These are phyloP conservation scores for Oscheius sp. DNA, from an alignment of 2,888 invertebrate genomes.

Conservation along the genomic window DNA sequence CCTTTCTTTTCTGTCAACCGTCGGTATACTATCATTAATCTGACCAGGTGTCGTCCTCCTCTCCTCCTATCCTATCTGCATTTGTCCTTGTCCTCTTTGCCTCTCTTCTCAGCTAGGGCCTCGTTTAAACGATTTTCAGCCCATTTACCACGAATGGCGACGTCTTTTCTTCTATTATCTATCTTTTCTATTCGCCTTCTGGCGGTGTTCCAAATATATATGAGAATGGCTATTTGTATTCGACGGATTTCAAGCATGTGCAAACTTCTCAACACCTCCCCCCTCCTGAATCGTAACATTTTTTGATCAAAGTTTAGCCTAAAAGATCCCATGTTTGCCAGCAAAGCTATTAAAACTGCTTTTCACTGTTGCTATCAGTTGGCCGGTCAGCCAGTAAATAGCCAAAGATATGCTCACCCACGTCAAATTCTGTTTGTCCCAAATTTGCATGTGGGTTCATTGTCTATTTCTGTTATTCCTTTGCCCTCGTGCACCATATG, in stretches of 20 bases:
- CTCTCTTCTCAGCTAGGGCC: not conserved
- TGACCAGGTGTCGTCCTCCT: not conserved
- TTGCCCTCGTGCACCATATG: not conserved
- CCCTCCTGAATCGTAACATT: slow-evolving; percentile 11
- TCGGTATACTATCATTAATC: slow-evolving; percentile 3
- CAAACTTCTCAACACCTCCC: slow-evolving; percentile 19
- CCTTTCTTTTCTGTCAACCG: not conserved
- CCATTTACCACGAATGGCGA: slow-evolving; percentile 24
- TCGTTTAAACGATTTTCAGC: slow-evolving; percentile 26
- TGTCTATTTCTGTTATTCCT: too few species aligned
- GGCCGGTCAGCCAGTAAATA: slow-evolving; percentile 9
- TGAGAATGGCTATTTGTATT: slow-evolving; percentile 18
- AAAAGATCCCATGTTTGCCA: not conserved
- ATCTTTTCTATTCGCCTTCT: slow-evolving; percentile 1
- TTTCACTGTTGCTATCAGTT: not conserved
- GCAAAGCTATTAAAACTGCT: not conserved
- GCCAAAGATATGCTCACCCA: too few species aligned
- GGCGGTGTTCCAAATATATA: not conserved
- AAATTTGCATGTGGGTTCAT: too few species aligned
- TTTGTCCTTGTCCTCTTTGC: slow-evolving; percentile 4
- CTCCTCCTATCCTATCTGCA: slow-evolving; percentile 2
- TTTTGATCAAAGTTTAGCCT: not conserved
- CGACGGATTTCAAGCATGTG: slow-evolving; percentile 17
- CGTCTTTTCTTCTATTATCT: slow-evolving; percentile 25
- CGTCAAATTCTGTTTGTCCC: too few species aligned